phyloP scores from a whole-genome alignment of 1,140 invertebrate species.

The Cataglyphis hispanica region DNA sequence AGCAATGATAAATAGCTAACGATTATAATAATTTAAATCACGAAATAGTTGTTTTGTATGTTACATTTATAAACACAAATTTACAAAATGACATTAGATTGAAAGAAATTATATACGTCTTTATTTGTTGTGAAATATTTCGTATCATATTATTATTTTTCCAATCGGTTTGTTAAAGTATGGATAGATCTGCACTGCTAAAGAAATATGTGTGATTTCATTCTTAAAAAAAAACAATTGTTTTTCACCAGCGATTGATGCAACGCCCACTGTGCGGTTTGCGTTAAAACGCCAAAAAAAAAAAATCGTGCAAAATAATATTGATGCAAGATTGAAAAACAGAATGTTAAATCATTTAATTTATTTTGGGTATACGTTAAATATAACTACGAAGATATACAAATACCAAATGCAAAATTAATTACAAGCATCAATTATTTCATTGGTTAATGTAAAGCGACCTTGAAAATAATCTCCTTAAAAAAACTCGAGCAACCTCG shows the following conservation, averaged over 20 bases:
- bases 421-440: neutral
- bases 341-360: neutral
- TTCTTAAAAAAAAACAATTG: neutral
- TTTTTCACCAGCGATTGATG: neutral
- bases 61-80: neutral
- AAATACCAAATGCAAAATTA: neutral
- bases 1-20: neutral
- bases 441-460: neutral
- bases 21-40: conserved; percentile 5
- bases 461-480: conserved; percentile 5
- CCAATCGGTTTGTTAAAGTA: conserved; percentile 14
- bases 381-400: neutral
- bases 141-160: conserved; percentile 12
- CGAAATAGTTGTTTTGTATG: neutral
- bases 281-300: neutral
- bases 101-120: neutral
- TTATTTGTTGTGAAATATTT: conserved; percentile 1
- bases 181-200: neutral
- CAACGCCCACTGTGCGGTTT: neutral
- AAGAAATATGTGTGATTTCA: conserved; percentile 24
- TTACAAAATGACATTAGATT: neutral
- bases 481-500: neutral
- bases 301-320: conserved; percentile 4
- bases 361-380: neutral
- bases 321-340: neutral